Evolutionary conservation across 2,888 invertebrate genomes (phyloP).

Genomic region (Harmothoe impar): DNA sequence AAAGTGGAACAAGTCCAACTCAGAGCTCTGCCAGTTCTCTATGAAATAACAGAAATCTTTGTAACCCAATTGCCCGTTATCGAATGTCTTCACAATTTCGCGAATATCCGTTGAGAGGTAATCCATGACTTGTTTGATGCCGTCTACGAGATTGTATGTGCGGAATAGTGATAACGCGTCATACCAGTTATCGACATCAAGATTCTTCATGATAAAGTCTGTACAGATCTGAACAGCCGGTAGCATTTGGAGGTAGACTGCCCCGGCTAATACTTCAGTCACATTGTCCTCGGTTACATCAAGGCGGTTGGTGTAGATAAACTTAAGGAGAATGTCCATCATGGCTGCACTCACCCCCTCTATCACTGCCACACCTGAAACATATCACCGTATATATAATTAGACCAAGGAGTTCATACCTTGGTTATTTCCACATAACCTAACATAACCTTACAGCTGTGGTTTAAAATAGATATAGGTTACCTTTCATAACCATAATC

Average conservation of each 20-base stretch:
- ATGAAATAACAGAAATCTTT: not conserved
- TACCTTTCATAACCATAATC: too few relatives aligned
- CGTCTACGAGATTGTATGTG: not conserved
- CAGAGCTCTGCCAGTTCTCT: constrained; percentile 15
- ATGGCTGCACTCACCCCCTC: not conserved
- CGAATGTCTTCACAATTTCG: not conserved
- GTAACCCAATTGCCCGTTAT: not conserved
- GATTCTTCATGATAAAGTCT: not conserved
- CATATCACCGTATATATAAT: too few relatives aligned
- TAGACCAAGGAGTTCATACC: too few relatives aligned
- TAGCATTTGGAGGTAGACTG: constrained; percentile 13
- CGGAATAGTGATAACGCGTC: not conserved
- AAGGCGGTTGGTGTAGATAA: not conserved
- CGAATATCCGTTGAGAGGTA: not conserved
- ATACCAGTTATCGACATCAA: not conserved
- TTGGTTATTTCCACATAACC: too few relatives aligned
- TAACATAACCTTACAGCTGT: too few relatives aligned
- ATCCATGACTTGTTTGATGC: not conserved
- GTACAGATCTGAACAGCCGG: constrained; percentile 11
- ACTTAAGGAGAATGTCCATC: not conserved
- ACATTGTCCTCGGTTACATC: not conserved
- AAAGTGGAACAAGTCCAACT: constrained; percentile 18
- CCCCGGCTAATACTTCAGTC: constrained; percentile 19
- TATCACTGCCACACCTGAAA: not conserved
- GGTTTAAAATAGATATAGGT: too few relatives aligned